Percentiles rank a stretch among this genome's conserved stretches.
phyloP scores from a whole-genome alignment of 2,888 invertebrate species.

The Spisula solida region DNA sequence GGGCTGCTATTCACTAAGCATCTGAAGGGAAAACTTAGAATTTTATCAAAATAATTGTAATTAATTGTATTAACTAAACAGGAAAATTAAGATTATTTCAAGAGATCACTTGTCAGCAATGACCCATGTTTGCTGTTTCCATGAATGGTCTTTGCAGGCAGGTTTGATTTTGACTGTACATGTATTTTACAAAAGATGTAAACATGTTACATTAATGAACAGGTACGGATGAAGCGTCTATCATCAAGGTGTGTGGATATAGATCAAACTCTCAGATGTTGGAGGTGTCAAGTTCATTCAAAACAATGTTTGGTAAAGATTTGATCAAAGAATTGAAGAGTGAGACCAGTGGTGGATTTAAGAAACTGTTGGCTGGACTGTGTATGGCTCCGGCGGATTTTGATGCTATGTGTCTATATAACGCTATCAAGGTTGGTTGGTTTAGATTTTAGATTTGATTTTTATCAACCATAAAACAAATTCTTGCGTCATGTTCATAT shows the following conservation, averaged over 20 bases:
- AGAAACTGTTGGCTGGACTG: slow-evolving; percentile 83
- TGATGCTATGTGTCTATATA: slow-evolving; percentile 86
- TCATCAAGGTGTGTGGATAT: slow-evolving; percentile 86
- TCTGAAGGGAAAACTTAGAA: no score
- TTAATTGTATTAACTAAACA: no score
- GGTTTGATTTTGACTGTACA: no score
- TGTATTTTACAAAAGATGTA: no score
- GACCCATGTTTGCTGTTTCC: no score
- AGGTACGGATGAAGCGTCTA: slow-evolving; percentile 87
- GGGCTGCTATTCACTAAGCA: no score
- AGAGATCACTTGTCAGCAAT: no score
- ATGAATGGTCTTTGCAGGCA: no score
- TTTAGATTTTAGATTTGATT: not conserved
- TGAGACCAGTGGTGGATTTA: slow-evolving; percentile 86
- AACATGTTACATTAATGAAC: slow-evolving; percentile 9
- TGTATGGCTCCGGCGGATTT: slow-evolving; percentile 85
- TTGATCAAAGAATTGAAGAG: slow-evolving; percentile 85
- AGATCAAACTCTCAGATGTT: slow-evolving; percentile 85
- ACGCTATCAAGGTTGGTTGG: slow-evolving; percentile 85
- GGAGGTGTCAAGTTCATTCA: slow-evolving; percentile 84
- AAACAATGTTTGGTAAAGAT: slow-evolving; percentile 88
- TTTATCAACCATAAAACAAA: no score
- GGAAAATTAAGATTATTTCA: no score
- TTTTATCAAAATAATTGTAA: no score
- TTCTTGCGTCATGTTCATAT: no score